phyloP scores from a whole-genome alignment of 2,797 vertebrate species.

The Amazonetta brasiliensis region DNA sequence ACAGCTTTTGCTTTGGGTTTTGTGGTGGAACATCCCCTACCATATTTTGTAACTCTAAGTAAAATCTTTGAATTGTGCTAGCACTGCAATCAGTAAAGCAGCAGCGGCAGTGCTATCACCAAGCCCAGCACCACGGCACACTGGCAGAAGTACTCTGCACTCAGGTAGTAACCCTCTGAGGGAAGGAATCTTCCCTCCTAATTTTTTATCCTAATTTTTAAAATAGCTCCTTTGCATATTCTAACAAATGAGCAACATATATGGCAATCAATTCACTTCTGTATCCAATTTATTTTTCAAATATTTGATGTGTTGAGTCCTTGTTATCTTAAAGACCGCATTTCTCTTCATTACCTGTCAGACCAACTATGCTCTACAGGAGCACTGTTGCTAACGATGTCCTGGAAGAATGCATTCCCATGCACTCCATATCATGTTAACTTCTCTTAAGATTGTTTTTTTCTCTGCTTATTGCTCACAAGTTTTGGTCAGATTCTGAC shows the following conservation, averaged over 20 bases:
- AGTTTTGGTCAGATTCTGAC: background rate
- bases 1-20: background rate
- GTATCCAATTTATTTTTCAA: conserved; percentile 26
- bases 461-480: background rate
- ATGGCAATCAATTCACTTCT: background rate
- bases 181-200: background rate
- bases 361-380: background rate
- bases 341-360: conserved; percentile 23
- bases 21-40: background rate
- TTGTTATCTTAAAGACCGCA: conserved; percentile 7
- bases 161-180: background rate
- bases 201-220: background rate
- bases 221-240: background rate
- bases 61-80: background rate
- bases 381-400: background rate
- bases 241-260: background rate
- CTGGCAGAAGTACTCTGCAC: background rate
- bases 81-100: background rate
- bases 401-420: background rate
- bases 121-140: background rate
- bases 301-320: background rate
- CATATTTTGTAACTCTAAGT: background rate
- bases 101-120: background rate
- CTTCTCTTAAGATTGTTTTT: background rate
- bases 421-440: background rate